phyloP scores from a whole-genome alignment of 1,140 invertebrate genomes.

The Aleiodes sp. region DNA sequence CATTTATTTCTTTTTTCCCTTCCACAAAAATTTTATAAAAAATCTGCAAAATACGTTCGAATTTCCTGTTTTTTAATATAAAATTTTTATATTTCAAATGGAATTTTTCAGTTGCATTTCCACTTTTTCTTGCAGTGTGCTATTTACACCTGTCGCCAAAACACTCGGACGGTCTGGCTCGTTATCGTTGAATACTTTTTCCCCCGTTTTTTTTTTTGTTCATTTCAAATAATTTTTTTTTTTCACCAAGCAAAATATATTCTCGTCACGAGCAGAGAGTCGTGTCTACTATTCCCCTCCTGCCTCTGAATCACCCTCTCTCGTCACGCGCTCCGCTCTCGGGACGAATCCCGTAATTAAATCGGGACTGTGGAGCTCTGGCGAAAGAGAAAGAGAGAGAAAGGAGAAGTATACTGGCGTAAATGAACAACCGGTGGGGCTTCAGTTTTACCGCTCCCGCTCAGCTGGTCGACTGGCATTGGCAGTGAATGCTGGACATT shows the following conservation, averaged over 20 bases:
- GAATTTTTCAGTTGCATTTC: no score
- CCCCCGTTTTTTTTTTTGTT: no score
- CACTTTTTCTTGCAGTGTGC: no score
- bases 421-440: background rate
- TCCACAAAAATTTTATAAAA: no score
- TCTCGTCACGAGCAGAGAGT: background rate
- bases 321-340: background rate
- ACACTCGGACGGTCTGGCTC: background rate
- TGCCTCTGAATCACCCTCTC: background rate
- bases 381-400: background rate
- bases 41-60: no score
- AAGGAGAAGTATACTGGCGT: background rate
- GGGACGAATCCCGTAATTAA: slow-evolving; percentile 7
- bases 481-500: no score
- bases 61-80: no score
- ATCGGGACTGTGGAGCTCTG: slow-evolving; percentile 3
- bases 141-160: background rate
- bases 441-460: background rate
- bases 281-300: slow-evolving; percentile 10
- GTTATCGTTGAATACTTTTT: background rate
- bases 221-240: slow-evolving; percentile 6
- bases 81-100: no score
- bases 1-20: no score
- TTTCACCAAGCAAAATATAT: slow-evolving; percentile 1
- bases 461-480: no score